Conservation (phyloP, 2,113 vertebrate species). For the Ictidomys tridecemlineatus region DNA sequence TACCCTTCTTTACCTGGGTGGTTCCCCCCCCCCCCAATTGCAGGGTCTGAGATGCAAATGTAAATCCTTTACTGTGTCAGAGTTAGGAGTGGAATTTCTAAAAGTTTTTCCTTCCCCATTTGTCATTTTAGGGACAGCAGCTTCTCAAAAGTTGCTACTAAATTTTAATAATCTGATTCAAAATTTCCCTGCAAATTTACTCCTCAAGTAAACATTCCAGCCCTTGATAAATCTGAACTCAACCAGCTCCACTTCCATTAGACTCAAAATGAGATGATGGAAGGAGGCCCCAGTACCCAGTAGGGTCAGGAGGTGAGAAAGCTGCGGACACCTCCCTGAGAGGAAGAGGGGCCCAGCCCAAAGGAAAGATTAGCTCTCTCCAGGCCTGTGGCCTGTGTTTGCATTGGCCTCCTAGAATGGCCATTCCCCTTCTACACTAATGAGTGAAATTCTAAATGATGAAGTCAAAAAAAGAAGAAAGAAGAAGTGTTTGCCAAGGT, state of each 20-base stretch:
- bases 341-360: not conserved
- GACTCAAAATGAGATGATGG: not conserved
- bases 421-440: rapidly evolving
- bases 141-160: not conserved
- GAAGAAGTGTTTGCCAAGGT: not conserved
- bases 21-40: too few relatives aligned
- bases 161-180: not conserved
- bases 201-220: not conserved
- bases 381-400: too few relatives aligned
- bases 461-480: not conserved
- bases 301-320: not conserved
- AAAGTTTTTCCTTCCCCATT: not conserved
- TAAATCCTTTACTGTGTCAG: not conserved
- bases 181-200: not conserved
- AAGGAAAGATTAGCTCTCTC: too few relatives aligned
- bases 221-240: not conserved
- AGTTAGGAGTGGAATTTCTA: not conserved
- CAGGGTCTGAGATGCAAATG: not conserved
- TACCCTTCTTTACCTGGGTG: not conserved
- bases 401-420: not conserved
- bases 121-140: not conserved
- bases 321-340: not conserved
- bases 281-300: not conserved
- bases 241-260: not conserved
- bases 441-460: not conserved